Evolutionary conservation across 2,888 invertebrate species (phyloP).

Genomic region (Rhagonycha fulva): DNA sequence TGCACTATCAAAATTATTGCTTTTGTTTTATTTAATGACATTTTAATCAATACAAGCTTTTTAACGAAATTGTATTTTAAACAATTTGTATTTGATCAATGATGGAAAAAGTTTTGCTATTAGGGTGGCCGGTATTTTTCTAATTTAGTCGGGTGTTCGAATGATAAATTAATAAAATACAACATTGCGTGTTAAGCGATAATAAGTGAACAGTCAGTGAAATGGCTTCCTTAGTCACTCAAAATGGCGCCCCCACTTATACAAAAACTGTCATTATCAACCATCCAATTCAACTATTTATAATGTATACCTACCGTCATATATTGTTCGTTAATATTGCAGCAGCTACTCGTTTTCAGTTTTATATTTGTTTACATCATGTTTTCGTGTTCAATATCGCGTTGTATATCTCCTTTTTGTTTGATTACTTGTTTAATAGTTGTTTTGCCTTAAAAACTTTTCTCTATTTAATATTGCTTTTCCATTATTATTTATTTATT

Average conservation of each 20-base stretch:
- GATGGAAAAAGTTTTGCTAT: neutral
- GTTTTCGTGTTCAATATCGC: constrained; percentile 28
- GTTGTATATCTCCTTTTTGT: constrained; percentile 26
- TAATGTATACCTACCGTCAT: constrained; percentile 10
- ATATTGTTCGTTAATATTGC: constrained; percentile 23
- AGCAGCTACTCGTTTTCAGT: constrained; percentile 30
- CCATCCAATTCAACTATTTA: constrained; percentile 33
- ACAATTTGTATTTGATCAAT: neutral
- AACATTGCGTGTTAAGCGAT: constrained; percentile 34
- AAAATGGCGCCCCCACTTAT: constrained; percentile 36
- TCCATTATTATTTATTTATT: constrained; percentile 21
- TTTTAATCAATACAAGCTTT: neutral
- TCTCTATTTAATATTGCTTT: constrained; percentile 27
- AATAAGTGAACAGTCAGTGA: constrained; percentile 32
- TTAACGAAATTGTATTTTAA: neutral
- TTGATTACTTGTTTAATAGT: constrained; percentile 30
- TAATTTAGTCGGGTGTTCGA: constrained; percentile 15
- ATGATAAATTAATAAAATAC: constrained; percentile 31
- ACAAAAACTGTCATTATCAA: constrained; percentile 31
- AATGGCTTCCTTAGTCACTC: constrained; percentile 36
- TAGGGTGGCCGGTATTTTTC: constrained; percentile 11
- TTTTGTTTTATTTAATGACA: neutral
- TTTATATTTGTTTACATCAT: constrained; percentile 22
- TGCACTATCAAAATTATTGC: neutral
- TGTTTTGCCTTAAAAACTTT: constrained; percentile 25